Base-by-base conservation (phyloP, 2,888 invertebrate species). In the Zootermopsis nevadensis region DNA sequence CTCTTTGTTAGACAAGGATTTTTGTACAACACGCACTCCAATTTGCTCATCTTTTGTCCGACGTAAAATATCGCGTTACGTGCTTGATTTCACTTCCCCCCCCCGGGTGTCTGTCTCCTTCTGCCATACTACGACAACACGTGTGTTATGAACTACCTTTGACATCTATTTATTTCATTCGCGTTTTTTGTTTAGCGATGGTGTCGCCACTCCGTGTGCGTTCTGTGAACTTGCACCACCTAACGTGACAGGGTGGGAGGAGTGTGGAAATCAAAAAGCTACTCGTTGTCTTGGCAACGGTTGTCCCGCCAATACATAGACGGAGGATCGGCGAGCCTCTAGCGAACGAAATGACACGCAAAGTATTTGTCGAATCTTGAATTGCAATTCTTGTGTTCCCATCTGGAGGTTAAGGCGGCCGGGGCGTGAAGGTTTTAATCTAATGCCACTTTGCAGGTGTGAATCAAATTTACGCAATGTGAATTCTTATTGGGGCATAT, bases 221-320 rank as follows among this genome's bases (percentile, higher is more conserved):
- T 74, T 42, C 38, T 38, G 74, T 38, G 74, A 74, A 74, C 74
- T 69, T 74, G 74, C 38, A 2, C 74, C n/a, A 38, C 74, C 15
- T 74, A 30, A 69, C 27, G 60, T 12, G 79, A 31, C 24, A 33
- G 60, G 79, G 60, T 15, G 79, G 55, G 27, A 19, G 33, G 33
- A 7, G 74, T 38, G 74, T 74, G 74, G 74, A 38, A 74, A 67
- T 55, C 38, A 66, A 81, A 81, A 81, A 81, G 81, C 74, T 48
- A 74, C 33, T 31, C 72, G 81, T 81, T 81, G 72, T 74, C 81
- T n/a, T 30, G 74, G 74, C 72, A 81, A 81, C 81, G 42, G 22
- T 53, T 4, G 77, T 38, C 38, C 74, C 72, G 33, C 77, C 77
- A 55, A 55, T 55, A 77, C 74, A 24, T 69, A 69, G 69, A 69